Conservation (phyloP, 2,113 vertebrate species). For the Nannobrachium achirus region DNA sequence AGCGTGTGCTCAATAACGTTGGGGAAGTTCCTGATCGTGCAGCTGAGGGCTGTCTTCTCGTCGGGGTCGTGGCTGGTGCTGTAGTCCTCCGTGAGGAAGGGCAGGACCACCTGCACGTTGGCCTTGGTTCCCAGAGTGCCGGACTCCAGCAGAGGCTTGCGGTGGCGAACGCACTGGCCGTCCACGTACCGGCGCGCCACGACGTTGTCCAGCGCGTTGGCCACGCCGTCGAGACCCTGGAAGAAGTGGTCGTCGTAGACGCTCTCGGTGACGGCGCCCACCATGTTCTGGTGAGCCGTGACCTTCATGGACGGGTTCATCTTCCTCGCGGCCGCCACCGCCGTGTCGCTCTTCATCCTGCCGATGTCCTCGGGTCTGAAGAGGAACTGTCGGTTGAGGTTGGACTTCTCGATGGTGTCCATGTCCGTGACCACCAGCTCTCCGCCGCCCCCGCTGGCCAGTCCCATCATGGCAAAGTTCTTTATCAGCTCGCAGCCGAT, state of each 20-base stretch:
- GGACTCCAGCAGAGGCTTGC: conserved; percentile 93
- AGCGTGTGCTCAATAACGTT: conserved; percentile 97
- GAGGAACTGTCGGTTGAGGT: conserved; percentile 96
- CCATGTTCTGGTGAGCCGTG: conserved; percentile 90
- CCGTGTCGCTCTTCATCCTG: conserved; percentile 96
- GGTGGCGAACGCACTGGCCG: conserved; percentile 92
- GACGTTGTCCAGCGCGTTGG: conserved; percentile 97
- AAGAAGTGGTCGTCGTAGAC: conserved; percentile 95
- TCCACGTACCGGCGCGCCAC: conserved; percentile 97
- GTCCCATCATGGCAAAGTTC: conserved; percentile 95
- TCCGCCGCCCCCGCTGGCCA: conserved; percentile 86
- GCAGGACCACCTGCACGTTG: conserved; percentile 96
- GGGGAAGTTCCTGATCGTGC: conserved; percentile 96
- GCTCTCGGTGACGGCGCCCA: conserved; percentile 91
- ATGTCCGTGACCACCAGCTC: conserved; percentile 92
- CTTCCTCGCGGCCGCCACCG: conserved; percentile 88
- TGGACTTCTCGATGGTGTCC: conserved; percentile 98
- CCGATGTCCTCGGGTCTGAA: conserved; percentile 94
- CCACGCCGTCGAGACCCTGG: conserved; percentile 89
- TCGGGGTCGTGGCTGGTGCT: conserved; percentile 97
- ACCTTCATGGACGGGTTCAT: conserved; percentile 92
- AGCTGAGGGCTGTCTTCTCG: conserved; percentile 97
- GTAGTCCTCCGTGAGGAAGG: conserved; percentile 95
- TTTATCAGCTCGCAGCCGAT: conserved; percentile 96
- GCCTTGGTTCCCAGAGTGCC: conserved; percentile 97